phyloP scores from a whole-genome alignment of 2,888 invertebrate genomes.

The Mellilla xanthometata region DNA sequence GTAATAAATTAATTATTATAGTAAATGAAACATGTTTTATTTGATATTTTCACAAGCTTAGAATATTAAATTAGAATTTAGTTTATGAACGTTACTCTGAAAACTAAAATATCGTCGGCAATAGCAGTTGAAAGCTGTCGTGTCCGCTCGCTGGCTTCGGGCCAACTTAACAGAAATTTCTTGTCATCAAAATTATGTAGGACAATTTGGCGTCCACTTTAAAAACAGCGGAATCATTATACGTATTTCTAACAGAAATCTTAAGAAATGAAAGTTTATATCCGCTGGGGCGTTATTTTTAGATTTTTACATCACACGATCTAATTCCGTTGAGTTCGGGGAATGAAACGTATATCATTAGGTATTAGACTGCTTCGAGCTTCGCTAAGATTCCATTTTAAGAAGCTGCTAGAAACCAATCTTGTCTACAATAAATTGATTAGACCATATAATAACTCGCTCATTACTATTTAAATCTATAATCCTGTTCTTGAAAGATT shows the following conservation, averaged over 20 bases:
- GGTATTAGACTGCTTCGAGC: too few species aligned
- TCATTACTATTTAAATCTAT: too few species aligned
- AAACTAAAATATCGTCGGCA: constrained; percentile 50
- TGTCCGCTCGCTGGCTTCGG: constrained; percentile 44
- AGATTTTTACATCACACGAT: constrained; percentile 39
- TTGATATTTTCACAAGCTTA: constrained; percentile 10
- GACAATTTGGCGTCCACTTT: constrained; percentile 74
- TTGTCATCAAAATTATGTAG: constrained; percentile 76
- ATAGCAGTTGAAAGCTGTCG: constrained; percentile 57
- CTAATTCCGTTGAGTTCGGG: constrained; percentile 29
- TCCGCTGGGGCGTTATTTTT: constrained; percentile 50
- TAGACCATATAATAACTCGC: too few species aligned
- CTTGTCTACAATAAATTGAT: too few species aligned
- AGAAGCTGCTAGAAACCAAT: too few species aligned
- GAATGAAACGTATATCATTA: constrained; percentile 8
- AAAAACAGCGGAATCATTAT: constrained; percentile 68
- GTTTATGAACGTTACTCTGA: constrained; percentile 26
- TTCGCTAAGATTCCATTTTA: too few species aligned
- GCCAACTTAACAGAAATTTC: constrained; percentile 68
- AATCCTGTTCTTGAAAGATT: too few species aligned
- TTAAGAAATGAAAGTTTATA: constrained; percentile 53
- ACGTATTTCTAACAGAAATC: constrained; percentile 66
- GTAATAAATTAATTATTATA: constrained; percentile 65
- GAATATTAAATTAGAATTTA: constrained; percentile 1
- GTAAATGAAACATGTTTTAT: constrained; percentile 43